Percentiles rank a stretch among this genome's conserved stretches.
Conservation (phyloP, 2,888 invertebrate genomes). For the Agrochola circellaris region DNA sequence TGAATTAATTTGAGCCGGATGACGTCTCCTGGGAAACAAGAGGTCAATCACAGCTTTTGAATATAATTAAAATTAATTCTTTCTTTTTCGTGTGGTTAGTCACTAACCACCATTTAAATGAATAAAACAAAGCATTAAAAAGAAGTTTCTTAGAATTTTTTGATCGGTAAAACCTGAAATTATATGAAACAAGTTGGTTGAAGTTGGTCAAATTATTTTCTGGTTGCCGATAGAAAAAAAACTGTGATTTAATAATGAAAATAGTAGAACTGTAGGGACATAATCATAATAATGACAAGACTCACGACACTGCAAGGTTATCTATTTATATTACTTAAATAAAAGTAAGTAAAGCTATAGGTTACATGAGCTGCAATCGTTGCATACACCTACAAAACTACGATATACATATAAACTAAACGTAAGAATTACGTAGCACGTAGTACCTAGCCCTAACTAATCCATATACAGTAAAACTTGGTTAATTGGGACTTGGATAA, state of each 20-base stretch:
- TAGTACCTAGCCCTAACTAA: background rate
- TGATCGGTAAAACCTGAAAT: background rate
- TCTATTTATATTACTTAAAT: background rate
- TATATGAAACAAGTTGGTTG: background rate
- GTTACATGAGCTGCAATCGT: slow-evolving; percentile 13
- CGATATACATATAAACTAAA: background rate
- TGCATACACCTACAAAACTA: slow-evolving; percentile 1
- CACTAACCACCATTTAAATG: background rate
- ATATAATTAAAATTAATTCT: background rate
- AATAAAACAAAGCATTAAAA: background rate
- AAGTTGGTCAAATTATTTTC: background rate
- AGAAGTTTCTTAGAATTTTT: background rate
- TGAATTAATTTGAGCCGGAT: slow-evolving; percentile 2
- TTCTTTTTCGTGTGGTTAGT: no score
- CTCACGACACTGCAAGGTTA: slow-evolving; percentile 51
- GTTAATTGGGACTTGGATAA: no score
- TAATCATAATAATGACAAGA: slow-evolving; percentile 24
- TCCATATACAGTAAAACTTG: background rate
- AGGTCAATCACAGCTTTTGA: slow-evolving; percentile 10
- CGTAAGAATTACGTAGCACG: background rate
- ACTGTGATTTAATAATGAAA: slow-evolving; percentile 8
- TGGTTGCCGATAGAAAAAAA: background rate
- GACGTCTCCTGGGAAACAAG: slow-evolving; percentile 33
- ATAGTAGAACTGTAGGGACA: slow-evolving; percentile 1
- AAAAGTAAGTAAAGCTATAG: background rate